A percentile compares a stretch with the other conserved stretches of the same genome.
Conservation (phyloP, 2,113 vertebrate species). For the Maccullochella peelii region DNA sequence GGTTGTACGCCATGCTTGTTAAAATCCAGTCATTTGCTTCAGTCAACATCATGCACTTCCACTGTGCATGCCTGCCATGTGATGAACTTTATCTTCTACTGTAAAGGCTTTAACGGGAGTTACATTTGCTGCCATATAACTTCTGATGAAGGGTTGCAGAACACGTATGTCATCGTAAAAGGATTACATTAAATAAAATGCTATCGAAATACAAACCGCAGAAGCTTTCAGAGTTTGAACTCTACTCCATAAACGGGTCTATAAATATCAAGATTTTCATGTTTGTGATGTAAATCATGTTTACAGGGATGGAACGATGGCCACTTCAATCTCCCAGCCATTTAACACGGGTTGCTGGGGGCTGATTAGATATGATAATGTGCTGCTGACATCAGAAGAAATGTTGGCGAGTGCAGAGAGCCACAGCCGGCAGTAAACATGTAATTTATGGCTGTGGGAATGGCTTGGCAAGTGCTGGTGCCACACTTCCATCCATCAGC, state of each 20-base stretch:
- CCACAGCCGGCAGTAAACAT: constrained; percentile 63
- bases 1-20: constrained; percentile 51
- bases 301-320: constrained; percentile 66
- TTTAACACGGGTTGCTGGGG: constrained; percentile 79
- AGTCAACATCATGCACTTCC: constrained; percentile 65
- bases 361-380: constrained; percentile 87
- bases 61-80: constrained; percentile 66
- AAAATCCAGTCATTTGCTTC: constrained; percentile 48
- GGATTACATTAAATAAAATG: constrained; percentile 85
- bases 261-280: constrained; percentile 74
- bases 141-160: constrained; percentile 70
- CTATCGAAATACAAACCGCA: constrained; percentile 73
- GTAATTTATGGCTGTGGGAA: constrained; percentile 77
- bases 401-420: constrained; percentile 38
- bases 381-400: constrained; percentile 69
- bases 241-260: constrained; percentile 72
- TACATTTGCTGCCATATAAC: constrained; percentile 66
- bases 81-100: constrained; percentile 67
- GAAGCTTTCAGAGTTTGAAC: constrained; percentile 72
- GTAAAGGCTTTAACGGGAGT: constrained; percentile 72
- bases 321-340: constrained; percentile 63
- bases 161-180: constrained; percentile 80
- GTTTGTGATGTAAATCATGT: constrained; percentile 70
- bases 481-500: constrained; percentile 73
- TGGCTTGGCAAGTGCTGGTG: constrained; percentile 67